Percentiles rank a stretch among this genome's conserved stretches.
Conservation (phyloP, 2,888 invertebrate genomes). For the Nemotelus nigrinus region DNA sequence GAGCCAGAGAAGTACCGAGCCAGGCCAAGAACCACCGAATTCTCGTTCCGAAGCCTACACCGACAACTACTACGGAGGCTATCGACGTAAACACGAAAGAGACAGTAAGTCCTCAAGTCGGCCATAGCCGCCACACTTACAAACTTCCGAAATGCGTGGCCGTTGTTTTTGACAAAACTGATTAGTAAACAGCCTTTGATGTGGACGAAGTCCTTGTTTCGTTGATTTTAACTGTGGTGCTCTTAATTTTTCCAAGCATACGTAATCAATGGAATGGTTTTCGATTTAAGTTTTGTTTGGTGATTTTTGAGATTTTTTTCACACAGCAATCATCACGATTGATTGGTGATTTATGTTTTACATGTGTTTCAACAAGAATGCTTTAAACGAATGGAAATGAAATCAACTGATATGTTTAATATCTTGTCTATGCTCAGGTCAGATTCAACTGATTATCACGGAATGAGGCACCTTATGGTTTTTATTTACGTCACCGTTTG, state of each 20-base stretch:
- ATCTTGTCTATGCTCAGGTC: conserved; percentile 24
- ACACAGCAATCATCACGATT: conserved; percentile 24
- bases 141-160: conserved; percentile 27
- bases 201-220: conserved; percentile 57
- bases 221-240: conserved; percentile 25
- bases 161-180: conserved; percentile 14
- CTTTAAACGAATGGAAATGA: conserved; percentile 16
- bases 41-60: conserved; percentile 35
- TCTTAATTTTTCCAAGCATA: conserved; percentile 19
- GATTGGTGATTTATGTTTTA: conserved; percentile 30
- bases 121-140: background rate
- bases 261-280: conserved; percentile 35
- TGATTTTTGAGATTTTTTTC: conserved; percentile 43
- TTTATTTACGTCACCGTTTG: background rate
- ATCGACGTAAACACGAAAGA: conserved; percentile 73
- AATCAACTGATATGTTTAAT: conserved; percentile 2
- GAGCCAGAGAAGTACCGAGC: conserved; percentile 26
- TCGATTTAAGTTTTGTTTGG: conserved; percentile 21
- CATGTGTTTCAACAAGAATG: conserved; percentile 35
- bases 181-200: conserved; percentile 56
- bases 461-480: conserved; percentile 27
- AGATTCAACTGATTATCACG: conserved; percentile 26
- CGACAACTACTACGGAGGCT: conserved; percentile 62
- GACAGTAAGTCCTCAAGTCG: conserved; percentile 69
- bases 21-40: conserved; percentile 9